phyloP scores from a whole-genome alignment of 1,140 invertebrate species.

The Cydia pomonella region DNA sequence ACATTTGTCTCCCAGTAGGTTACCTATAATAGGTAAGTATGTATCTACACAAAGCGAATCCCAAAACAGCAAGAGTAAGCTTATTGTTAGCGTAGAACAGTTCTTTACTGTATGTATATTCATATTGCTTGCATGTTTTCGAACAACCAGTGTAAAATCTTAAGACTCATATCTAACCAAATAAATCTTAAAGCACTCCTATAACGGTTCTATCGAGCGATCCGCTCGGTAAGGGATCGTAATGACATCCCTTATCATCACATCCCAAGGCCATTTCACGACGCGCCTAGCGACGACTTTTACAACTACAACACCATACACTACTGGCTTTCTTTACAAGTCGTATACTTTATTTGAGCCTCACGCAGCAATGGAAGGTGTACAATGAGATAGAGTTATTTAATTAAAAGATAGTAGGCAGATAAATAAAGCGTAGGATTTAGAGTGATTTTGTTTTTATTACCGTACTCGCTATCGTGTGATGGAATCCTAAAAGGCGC shows the following conservation, averaged over 20 bases:
- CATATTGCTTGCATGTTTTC: neutral
- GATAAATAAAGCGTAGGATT: slow-evolving; percentile 20
- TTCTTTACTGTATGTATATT: neutral
- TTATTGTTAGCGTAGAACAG: neutral
- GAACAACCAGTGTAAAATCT: neutral
- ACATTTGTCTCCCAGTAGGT: no score
- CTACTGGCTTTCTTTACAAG: neutral
- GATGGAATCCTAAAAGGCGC: neutral
- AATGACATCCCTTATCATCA: neutral
- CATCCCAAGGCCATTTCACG: slow-evolving; percentile 4
- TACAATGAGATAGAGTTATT: neutral
- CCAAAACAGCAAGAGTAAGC: slow-evolving; percentile 3
- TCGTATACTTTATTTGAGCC: neutral
- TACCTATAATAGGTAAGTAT: no score
- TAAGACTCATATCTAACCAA: neutral
- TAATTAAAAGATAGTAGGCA: slow-evolving; percentile 12
- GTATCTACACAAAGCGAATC: neutral
- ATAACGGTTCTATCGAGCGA: neutral
- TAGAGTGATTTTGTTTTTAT: slow-evolving; percentile 17
- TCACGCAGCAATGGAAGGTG: neutral
- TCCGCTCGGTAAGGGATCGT: neutral
- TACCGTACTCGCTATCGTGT: neutral
- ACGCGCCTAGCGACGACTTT: neutral
- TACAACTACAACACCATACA: neutral
- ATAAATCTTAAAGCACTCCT: neutral